These are phyloP conservation scores for Axis porcinus DNA, from an alignment of 2,113 vertebrate species.

Conservation along the genomic window DNA sequence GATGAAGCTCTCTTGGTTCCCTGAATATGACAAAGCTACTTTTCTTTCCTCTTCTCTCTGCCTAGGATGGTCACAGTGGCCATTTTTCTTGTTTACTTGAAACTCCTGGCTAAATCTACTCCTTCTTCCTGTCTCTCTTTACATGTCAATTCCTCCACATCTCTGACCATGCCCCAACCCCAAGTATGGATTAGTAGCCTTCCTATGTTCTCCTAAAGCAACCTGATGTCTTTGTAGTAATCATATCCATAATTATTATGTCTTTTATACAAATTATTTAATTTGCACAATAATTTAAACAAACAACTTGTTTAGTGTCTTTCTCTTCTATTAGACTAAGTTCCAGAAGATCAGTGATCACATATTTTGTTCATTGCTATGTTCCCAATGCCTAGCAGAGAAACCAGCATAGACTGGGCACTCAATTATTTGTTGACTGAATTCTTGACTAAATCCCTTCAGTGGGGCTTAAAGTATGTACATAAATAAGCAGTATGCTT, in stretches of 20 bases:
- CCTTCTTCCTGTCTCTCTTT: not conserved
- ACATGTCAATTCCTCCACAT: not conserved
- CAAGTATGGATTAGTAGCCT: not conserved
- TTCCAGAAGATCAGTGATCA: not conserved
- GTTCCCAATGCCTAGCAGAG: not conserved
- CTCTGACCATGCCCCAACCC: not conserved
- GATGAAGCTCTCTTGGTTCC: not conserved
- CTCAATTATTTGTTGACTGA: not conserved
- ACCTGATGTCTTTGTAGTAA: not conserved
- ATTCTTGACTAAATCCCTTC: not conserved
- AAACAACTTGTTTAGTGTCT: not conserved
- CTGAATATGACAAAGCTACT: not conserved
- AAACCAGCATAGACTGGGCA: not conserved
- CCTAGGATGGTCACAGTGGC: not conserved
- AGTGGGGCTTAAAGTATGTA: not conserved
- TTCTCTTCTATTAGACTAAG: slow-evolving; percentile 6
- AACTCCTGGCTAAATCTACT: not conserved
- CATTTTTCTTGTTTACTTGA: not conserved
- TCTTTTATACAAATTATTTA: slow-evolving; percentile 7
- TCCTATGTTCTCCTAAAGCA: not conserved
- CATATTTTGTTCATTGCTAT: not conserved
- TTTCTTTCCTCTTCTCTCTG: not conserved
- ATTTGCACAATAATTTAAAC: not conserved
- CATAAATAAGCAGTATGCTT: not conserved
- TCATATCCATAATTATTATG: not conserved